Evolutionary conservation across 2,797 vertebrate species (phyloP), one percentile per base, ranked within the genome.

Genomic region (Melanotaenia nigrans): DNA sequence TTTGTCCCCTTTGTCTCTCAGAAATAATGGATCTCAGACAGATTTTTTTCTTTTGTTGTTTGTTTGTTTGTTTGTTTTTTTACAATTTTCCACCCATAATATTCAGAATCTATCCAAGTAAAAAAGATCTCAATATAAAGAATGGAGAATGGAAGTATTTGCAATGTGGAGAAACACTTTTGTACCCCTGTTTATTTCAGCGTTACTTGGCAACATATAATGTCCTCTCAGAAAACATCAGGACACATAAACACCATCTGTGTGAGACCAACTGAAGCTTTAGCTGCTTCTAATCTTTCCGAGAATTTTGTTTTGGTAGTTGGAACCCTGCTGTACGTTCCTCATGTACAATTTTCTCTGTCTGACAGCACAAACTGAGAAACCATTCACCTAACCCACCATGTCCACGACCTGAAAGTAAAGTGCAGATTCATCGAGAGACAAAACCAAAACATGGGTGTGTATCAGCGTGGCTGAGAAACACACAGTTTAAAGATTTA

Each of bases 301-400:
- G 20, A 49, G 10, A 36, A 8, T 8, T 4, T 63, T 30, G 12
- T 54, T 60, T 67, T 3, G 10, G 7, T 13, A 1, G 0, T 22
- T 22, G 5, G 8, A 36, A 33, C 13, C 1, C 1, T 25, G 5
- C 71, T 66, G 30, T 1, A 1, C 45, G n/a, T 10, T 28, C 22
- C 18, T 16, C 13, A 2, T 4, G n/a, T 5, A 12, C 2, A 51
- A 11, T 38, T 38, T 54, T 28, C 13, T 45, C 0, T 14, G 18
- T 51, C 16, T 61, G 18, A 67, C 36, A 61, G 28, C 5, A 54
- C 30, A 65, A 45, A 36, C 5, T 1, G 45, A 40, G 11, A 60
- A 45, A 42, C 22, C 2, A 33, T 66, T 78, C 20, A 71, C 68
- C 32, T 30, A 13, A 47, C 36, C 6, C 28, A 12, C 32, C 25